phyloP scores from a whole-genome alignment of 2,888 invertebrate genomes.

The Pseudococcus jackbeardsleyi region DNA sequence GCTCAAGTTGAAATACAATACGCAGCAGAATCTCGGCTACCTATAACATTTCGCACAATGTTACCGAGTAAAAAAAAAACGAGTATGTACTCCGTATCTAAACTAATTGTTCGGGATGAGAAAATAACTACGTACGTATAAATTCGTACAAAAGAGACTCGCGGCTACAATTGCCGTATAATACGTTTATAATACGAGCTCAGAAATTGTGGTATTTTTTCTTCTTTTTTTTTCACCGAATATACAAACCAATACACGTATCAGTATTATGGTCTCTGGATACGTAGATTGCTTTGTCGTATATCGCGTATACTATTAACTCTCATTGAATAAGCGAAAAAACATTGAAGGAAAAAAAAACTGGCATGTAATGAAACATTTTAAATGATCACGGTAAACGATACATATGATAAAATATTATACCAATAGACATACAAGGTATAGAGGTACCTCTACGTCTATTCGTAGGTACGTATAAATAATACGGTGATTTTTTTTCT shows the following conservation, averaged over 20 bases:
- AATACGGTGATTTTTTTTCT: constrained; percentile 9
- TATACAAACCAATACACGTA: not conserved
- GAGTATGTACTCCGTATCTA: not conserved
- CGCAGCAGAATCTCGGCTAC: not conserved
- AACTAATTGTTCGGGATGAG: constrained; percentile 37
- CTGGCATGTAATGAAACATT: constrained; percentile 19
- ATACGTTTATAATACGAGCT: constrained; percentile 1
- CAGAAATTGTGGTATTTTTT: not conserved
- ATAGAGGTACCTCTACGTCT: not conserved
- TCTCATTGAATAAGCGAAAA: not conserved
- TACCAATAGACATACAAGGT: not conserved
- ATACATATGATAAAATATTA: constrained; percentile 27
- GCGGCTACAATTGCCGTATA: not conserved
- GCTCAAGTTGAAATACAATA: no score
- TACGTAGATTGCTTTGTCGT: not conserved
- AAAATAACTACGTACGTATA: constrained; percentile 1
- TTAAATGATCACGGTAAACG: constrained; percentile 39
- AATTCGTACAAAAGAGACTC: not conserved
- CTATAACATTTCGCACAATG: not conserved
- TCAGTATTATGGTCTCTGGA: not conserved
- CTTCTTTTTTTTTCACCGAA: not conserved
- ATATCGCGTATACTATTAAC: not conserved
- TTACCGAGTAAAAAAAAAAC: not conserved
- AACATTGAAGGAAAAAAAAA: not conserved
- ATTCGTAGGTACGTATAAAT: not conserved